These are phyloP conservation scores for Rhimphoctona megacephalus DNA, from an alignment of 2,888 invertebrate species.

Conservation along the genomic window DNA sequence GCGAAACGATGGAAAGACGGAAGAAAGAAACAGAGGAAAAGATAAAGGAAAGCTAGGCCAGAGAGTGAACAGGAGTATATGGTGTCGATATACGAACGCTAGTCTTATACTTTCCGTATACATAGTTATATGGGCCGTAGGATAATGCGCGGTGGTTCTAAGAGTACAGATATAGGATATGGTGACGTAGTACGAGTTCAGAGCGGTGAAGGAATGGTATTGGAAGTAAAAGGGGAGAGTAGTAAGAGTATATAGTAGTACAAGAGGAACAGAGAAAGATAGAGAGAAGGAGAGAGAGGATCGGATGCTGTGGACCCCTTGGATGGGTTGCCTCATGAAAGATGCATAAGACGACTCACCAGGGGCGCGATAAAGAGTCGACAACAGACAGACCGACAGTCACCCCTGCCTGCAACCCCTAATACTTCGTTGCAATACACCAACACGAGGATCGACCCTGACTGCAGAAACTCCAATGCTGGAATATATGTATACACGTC, in stretches of 20 bases:
- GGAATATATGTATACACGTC: constrained; percentile 39
- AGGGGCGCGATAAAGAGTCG: constrained; percentile 85
- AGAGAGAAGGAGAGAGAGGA: constrained; percentile 63
- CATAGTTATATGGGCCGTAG: constrained; percentile 37
- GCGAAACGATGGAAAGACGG: constrained; percentile 4
- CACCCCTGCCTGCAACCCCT: constrained; percentile 81
- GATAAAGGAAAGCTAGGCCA: constrained; percentile 59
- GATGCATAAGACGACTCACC: constrained; percentile 85
- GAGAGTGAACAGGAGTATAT: constrained; percentile 41
- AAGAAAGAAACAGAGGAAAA: constrained; percentile 40
- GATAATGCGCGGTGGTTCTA: constrained; percentile 58
- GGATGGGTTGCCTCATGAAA: constrained; percentile 84
- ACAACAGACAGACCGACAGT: constrained; percentile 85
- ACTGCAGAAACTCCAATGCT: constrained; percentile 63
- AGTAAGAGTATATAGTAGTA: constrained; percentile 45
- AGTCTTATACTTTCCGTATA: constrained; percentile 38
- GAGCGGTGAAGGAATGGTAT: constrained; percentile 61
- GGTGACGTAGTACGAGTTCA: constrained; percentile 73
- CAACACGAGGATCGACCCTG: constrained; percentile 67
- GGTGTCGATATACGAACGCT: constrained; percentile 53
- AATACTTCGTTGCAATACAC: constrained; percentile 84
- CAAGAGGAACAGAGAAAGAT: constrained; percentile 50
- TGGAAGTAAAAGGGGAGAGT: constrained; percentile 55
- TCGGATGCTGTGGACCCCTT: constrained; percentile 83
- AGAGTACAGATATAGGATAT: constrained; percentile 54